Base-by-base conservation (phyloP, 2,797 vertebrate species). In the Danio choprae region DNA sequence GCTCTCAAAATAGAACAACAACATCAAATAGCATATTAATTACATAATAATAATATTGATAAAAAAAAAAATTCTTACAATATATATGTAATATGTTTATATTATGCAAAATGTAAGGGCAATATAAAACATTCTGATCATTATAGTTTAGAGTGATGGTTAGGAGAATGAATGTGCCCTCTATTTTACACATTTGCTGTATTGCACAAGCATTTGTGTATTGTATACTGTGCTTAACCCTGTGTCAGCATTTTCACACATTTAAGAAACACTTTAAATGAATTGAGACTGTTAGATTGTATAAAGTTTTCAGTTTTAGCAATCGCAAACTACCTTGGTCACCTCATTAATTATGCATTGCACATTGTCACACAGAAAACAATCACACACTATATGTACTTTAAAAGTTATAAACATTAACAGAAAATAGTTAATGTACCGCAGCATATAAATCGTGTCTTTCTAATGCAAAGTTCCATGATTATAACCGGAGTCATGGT, bases 191-290 rank as follows among this genome's bases (percentile, higher is more conserved):
- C 4, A 13, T 62, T 62, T 12, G 12, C 16, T 51, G 1, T 12
- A 51, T 69, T 51, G n/a, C n/a, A 9, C 22, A 22, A 18, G 7
- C 13, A 16, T 44, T 22, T 44, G 48, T 38, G 63, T 13, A 10
- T 53, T 6, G 16, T 5, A 5, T 29, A 9, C 7, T 53, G 67
- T 40, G 50, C 48, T 18, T 53, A 55, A 53, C 6, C 11, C 36
- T 8, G 50, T 6, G 50, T 53, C 53, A 53, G 50, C 36, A 13
- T 70, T 70, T 70, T 62, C 59, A 62, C 59, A 62, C 13, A 62
- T 38, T 16, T 62, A 62, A 40, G 36, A 4, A 2, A n/a, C 59
- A 62, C 40, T 62, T 40, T 8, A 62, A 29, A 62, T 15, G 13
- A 40, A 36, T 53, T 50, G 63, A 68, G 1, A 5, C 46, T 53